A percentile compares a stretch with the other conserved stretches of the same genome.
Evolutionary conservation across 2,113 vertebrate genomes (phyloP).

Genomic region (Orientallactaga bullata): DNA sequence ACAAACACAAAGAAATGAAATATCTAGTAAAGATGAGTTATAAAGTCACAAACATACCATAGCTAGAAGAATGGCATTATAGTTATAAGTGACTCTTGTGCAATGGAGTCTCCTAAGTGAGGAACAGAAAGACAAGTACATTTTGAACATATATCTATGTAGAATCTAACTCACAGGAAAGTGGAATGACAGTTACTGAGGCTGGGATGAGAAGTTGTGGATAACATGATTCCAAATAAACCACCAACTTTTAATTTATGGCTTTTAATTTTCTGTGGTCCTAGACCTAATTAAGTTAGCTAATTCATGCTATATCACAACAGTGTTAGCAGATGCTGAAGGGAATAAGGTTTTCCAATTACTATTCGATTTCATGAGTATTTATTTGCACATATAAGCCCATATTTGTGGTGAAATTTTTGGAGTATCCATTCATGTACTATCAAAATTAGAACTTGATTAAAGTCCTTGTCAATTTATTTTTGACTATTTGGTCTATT

Average conservation of each 20-base stretch:
- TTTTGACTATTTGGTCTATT: neutral
- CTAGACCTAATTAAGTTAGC: neutral
- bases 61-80: neutral
- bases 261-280: neutral
- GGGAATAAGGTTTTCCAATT: neutral
- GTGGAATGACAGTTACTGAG: neutral
- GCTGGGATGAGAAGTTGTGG: neutral
- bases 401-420: neutral
- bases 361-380: neutral
- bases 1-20: neutral
- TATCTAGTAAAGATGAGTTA: conserved; percentile 7
- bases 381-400: neutral
- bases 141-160: neutral
- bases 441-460: neutral
- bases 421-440: neutral
- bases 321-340: neutral
- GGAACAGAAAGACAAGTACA: neutral
- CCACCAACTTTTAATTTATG: neutral
- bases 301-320: neutral
- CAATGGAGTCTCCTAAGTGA: neutral
- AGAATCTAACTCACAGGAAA: neutral
- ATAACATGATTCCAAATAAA: neutral
- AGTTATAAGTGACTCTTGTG: neutral
- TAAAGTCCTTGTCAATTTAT: neutral
- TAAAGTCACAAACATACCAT: neutral